Evolutionary conservation across 92 coral and sea anemone genomes (phyloP).

Genomic region (Porites evermanni): DNA sequence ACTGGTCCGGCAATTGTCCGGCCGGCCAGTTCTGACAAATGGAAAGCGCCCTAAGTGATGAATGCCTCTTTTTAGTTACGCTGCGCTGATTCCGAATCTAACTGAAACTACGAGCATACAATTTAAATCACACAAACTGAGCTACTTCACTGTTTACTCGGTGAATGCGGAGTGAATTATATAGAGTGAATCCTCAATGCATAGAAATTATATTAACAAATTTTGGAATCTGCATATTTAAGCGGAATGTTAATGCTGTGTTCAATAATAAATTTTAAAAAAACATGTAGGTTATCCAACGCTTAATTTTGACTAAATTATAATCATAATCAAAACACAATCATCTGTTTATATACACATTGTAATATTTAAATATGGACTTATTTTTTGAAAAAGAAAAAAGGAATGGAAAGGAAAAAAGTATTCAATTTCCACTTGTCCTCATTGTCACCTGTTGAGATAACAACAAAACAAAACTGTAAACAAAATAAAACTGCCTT

Average conservation of each 20-base stretch:
- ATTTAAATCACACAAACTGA: no score
- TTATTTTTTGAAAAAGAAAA: background rate
- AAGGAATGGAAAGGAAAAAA: no score
- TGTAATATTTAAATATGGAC: background rate
- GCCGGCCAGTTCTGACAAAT: no score
- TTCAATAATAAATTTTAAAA: background rate
- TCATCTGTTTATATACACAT: background rate
- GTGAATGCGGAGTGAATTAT: no score
- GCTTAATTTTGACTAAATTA: background rate
- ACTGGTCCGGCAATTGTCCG: no score
- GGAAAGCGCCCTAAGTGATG: no score
- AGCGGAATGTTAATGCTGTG: slow-evolving; percentile 6
- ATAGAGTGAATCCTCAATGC: no score
- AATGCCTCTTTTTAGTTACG: no score
- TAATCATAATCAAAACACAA: background rate
- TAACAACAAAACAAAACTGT: slow-evolving; percentile 6
- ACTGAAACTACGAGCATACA: no score
- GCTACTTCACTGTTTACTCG: no score
- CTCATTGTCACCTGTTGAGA: slow-evolving; percentile 28
- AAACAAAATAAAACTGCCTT: slow-evolving; percentile 18
- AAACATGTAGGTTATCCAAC: background rate
- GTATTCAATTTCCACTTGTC: background rate
- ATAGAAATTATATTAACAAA: no score
- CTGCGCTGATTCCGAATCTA: no score
- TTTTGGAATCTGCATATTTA: background rate